phyloP scores from a whole-genome alignment of 2,113 vertebrate genomes.

The Rostratula benghalensis region DNA sequence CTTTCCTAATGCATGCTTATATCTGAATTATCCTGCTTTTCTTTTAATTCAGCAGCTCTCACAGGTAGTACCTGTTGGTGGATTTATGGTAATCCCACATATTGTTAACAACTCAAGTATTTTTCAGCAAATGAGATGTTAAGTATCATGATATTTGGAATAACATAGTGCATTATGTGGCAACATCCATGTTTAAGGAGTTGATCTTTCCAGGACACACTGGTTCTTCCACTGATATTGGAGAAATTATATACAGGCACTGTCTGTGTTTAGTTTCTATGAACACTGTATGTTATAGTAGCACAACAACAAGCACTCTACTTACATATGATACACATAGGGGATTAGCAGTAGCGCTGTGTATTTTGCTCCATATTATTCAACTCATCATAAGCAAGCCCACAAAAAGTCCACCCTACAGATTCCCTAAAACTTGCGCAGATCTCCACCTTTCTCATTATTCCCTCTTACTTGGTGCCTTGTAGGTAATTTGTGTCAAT shows the following conservation, averaged over 20 bases:
- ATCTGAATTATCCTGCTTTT: conserved; percentile 42
- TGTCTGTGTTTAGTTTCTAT: not conserved
- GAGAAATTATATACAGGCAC: not conserved
- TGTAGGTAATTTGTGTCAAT: not conserved
- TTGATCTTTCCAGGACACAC: not conserved
- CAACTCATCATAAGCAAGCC: not conserved
- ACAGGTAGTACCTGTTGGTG: conserved; percentile 23
- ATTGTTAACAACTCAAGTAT: not conserved
- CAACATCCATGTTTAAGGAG: not conserved
- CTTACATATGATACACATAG: not conserved
- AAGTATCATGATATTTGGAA: not conserved
- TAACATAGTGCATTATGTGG: accelerated
- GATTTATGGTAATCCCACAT: conserved; percentile 32
- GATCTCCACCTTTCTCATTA: not conserved
- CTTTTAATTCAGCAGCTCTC: conserved; percentile 17
- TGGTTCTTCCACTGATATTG: not conserved
- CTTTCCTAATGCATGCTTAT: conserved; percentile 1
- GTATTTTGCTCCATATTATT: not conserved
- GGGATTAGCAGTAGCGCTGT: not conserved
- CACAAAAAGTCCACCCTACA: not conserved
- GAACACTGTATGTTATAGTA: not conserved
- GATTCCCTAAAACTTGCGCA: not conserved
- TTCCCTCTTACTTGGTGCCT: not conserved
- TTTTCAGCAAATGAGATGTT: not conserved
- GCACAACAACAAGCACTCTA: not conserved